Conservation (phyloP, 2,888 invertebrate species). For the Liodrosophila aerea region DNA sequence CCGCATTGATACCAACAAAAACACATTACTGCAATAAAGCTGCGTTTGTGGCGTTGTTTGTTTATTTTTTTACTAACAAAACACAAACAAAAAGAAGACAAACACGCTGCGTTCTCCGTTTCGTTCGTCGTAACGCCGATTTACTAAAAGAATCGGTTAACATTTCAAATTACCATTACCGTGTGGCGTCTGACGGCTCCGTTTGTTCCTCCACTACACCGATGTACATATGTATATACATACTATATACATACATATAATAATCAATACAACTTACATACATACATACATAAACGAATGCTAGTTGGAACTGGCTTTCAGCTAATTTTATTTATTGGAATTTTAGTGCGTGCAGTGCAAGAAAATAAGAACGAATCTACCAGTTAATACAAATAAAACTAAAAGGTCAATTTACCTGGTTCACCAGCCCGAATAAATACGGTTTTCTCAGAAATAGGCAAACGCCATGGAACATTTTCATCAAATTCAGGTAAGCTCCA, state of each 20-base stretch:
- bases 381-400: constrained; percentile 31
- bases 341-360: constrained; percentile 49
- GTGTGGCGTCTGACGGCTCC: constrained; percentile 53
- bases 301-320: constrained; percentile 53
- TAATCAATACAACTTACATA: constrained; percentile 62
- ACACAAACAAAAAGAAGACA: constrained; percentile 54
- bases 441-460: constrained; percentile 30
- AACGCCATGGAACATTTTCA: constrained; percentile 81
- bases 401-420: constrained; percentile 17
- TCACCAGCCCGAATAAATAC: constrained; percentile 7
- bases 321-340: constrained; percentile 54
- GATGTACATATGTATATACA: constrained; percentile 12
- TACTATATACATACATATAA: constrained; percentile 45
- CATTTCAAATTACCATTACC: no score
- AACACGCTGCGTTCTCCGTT: constrained; percentile 51
- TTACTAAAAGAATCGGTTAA: constrained; percentile 19
- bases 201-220: constrained; percentile 31
- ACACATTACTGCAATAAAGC: constrained; percentile 63
- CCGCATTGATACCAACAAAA: constrained; percentile 74
- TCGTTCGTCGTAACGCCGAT: constrained; percentile 47
- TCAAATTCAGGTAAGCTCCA: constrained; percentile 82
- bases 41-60: constrained; percentile 69
- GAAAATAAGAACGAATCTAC: constrained; percentile 27
- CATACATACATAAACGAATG: constrained; percentile 50
- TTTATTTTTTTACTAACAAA: constrained; percentile 69